Percentiles rank a stretch among this genome's conserved stretches.
phyloP scores from a whole-genome alignment of 2,113 vertebrate species.

The Heterocephalus glaber region DNA sequence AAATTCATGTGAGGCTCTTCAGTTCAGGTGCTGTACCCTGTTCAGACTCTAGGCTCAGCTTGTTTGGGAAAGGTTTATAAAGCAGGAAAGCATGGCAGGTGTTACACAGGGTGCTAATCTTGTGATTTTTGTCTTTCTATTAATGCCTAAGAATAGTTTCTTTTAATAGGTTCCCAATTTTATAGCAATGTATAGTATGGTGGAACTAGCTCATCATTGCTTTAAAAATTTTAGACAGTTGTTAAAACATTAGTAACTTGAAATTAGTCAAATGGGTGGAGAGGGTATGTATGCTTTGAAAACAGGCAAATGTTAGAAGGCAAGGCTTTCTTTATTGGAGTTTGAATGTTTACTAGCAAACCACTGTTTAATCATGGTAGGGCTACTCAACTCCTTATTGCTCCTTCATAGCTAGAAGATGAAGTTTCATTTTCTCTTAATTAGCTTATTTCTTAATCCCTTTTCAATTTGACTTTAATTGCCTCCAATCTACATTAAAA shows the following conservation, averaged over 20 bases:
- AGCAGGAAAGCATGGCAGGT: neutral
- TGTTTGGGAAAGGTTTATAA: neutral
- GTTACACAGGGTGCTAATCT: neutral
- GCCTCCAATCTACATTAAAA: slow-evolving; percentile 44
- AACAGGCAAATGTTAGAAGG: slow-evolving; percentile 3
- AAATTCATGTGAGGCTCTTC: neutral
- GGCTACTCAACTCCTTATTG: slow-evolving; percentile 6
- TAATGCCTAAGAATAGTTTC: neutral
- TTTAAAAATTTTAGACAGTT: neutral
- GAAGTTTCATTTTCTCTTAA: slow-evolving; percentile 56
- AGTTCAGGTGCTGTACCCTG: neutral
- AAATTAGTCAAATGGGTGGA: neutral
- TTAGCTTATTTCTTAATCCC: slow-evolving; percentile 60
- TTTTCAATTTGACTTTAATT: slow-evolving; percentile 60
- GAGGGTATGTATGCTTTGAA: neutral
- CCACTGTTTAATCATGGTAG: neutral
- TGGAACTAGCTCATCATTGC: neutral
- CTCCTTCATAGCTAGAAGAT: neutral
- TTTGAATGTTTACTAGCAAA: neutral
- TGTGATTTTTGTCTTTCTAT: neutral
- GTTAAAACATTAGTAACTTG: neutral
- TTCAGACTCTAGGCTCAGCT: neutral
- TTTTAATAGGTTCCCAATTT: neutral
- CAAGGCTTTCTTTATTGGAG: neutral
- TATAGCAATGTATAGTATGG: neutral